These are phyloP conservation scores for Chaetodon auriga DNA, from an alignment of 2,113 vertebrate genomes.

Conservation along the genomic window DNA sequence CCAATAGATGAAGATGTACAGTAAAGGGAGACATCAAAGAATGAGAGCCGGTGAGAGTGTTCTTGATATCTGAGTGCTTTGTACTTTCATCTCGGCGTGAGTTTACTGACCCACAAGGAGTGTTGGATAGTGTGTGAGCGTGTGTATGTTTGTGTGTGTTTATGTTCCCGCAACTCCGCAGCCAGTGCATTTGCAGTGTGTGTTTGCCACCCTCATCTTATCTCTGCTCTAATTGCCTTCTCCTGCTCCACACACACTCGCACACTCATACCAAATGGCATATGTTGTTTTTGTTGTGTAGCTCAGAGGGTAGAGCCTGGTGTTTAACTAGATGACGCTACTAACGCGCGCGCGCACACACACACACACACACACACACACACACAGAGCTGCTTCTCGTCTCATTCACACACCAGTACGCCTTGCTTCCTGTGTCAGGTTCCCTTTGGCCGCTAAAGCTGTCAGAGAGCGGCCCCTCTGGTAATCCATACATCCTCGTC, in stretches of 20 bases:
- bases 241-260: slow-evolving; percentile 5
- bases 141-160: not conserved
- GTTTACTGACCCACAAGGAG: slow-evolving; percentile 19
- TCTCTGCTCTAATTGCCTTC: slow-evolving; percentile 48
- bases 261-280: slow-evolving; percentile 13
- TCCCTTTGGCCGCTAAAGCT: slow-evolving; percentile 63
- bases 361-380: slow-evolving; percentile 26
- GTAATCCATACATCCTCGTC: slow-evolving; percentile 66
- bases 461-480: slow-evolving; percentile 43
- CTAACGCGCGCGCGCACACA: too few species aligned
- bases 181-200: not conserved
- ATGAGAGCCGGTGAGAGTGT: not conserved
- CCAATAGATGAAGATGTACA: not conserved
- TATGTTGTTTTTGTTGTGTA: slow-evolving; percentile 43
- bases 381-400: slow-evolving; percentile 48
- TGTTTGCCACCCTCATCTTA: slow-evolving; percentile 10
- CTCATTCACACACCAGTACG: slow-evolving; percentile 33
- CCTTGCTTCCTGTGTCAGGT: slow-evolving; percentile 58
- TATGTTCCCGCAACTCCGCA: not conserved
- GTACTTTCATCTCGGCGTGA: slow-evolving; percentile 34
- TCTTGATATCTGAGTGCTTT: not conserved
- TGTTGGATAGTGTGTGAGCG: not conserved
- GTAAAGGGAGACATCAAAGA: not conserved
- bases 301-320: slow-evolving; percentile 36
- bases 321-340: not conserved